These are phyloP conservation scores for Macrobrachium rosenbergii DNA, from an alignment of 1,140 invertebrate genomes.

Conservation along the genomic window DNA sequence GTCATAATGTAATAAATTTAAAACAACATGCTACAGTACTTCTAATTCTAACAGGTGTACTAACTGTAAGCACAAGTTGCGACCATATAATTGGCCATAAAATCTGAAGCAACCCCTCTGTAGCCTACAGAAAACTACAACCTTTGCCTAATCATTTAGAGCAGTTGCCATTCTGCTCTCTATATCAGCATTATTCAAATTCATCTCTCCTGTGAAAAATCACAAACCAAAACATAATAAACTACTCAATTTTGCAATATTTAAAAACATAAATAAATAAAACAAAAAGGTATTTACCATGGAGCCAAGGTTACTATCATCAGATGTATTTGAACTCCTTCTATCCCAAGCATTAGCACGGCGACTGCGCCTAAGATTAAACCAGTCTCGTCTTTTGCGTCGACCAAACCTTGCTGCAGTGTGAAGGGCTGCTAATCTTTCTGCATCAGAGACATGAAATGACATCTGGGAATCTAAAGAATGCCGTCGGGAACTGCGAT, in stretches of 20 bases:
- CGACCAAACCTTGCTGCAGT: constrained; percentile 57
- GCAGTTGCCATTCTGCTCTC: too few species aligned
- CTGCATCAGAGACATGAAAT: constrained; percentile 70
- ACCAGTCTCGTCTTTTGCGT: constrained; percentile 55
- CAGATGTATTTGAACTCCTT: constrained; percentile 55
- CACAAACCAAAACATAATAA: constrained; percentile 9
- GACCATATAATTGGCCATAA: too few species aligned
- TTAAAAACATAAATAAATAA: not conserved
- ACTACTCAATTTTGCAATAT: not conserved
- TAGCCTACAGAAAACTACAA: too few species aligned
- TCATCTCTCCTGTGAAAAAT: not conserved
- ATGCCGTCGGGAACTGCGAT: constrained; percentile 75
- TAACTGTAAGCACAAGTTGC: too few species aligned
- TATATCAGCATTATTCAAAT: too few species aligned
- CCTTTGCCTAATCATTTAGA: too few species aligned
- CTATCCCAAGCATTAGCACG: constrained; percentile 51
- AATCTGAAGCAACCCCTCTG: too few species aligned
- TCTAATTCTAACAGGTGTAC: too few species aligned
- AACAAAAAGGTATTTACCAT: constrained; percentile 41
- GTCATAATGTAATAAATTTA: too few species aligned
- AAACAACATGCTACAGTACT: too few species aligned
- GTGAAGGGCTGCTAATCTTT: constrained; percentile 54
- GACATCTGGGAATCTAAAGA: constrained; percentile 88
- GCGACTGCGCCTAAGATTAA: constrained; percentile 49
- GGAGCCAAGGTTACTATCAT: constrained; percentile 60